These are phyloP conservation scores for Drosophila algonquin DNA, from an alignment of 2,888 invertebrate genomes.

Conservation along the genomic window DNA sequence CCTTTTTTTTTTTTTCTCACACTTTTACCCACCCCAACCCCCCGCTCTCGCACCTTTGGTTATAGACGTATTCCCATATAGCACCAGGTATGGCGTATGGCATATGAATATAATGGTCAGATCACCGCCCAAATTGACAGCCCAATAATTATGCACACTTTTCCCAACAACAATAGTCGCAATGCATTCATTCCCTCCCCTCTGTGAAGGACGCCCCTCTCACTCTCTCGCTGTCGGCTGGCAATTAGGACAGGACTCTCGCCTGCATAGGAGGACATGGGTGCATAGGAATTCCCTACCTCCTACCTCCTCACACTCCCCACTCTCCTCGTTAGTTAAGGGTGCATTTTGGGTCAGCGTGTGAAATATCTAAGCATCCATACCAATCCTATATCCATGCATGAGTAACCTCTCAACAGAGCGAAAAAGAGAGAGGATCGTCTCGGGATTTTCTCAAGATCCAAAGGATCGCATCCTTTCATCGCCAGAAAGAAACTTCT, in stretches of 20 bases:
- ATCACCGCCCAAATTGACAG: slow-evolving; percentile 77
- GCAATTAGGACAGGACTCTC: slow-evolving; percentile 36
- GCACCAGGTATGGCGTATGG: slow-evolving; percentile 13
- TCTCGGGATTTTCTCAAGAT: slow-evolving; percentile 28
- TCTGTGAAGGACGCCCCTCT: not conserved
- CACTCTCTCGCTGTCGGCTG: not conserved
- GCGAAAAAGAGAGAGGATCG: not conserved
- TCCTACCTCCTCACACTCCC: not conserved
- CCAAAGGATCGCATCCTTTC: slow-evolving; percentile 21
- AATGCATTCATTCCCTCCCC: slow-evolving; percentile 14
- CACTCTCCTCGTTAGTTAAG: slow-evolving; percentile 39
- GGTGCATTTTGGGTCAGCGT: slow-evolving; percentile 65
- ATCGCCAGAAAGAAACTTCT: slow-evolving; percentile 52
- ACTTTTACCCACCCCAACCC: slow-evolving; percentile 39
- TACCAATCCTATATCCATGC: slow-evolving; percentile 21
- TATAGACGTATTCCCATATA: slow-evolving; percentile 31
- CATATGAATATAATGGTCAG: slow-evolving; percentile 56
- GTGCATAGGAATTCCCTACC: slow-evolving; percentile 39
- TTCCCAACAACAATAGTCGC: slow-evolving; percentile 24
- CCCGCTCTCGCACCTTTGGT: not conserved
- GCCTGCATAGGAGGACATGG: slow-evolving; percentile 50
- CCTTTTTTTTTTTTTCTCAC: slow-evolving; percentile 29
- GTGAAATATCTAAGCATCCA: slow-evolving; percentile 54
- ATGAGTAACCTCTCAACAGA: slow-evolving; percentile 19
- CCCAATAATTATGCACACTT: slow-evolving; percentile 68